Evolutionary conservation across 2,113 vertebrate species (phyloP).

Genomic region (Craseonycteris thonglongyai): DNA sequence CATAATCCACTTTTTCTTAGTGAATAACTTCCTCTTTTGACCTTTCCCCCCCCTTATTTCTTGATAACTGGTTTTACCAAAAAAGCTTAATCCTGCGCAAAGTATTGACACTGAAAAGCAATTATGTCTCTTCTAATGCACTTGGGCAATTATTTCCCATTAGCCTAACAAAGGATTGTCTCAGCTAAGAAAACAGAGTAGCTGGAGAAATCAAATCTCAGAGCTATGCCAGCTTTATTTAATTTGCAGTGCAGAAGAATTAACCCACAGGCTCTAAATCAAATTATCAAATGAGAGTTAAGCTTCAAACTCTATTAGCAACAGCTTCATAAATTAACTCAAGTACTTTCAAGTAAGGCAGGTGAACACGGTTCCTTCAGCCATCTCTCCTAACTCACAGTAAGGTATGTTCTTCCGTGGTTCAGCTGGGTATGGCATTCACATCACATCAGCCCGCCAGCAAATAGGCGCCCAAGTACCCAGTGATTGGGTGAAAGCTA

Average conservation of each 20-base stretch:
- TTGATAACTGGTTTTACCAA: background rate
- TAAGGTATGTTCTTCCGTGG: background rate
- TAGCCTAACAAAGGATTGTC: constrained; percentile 44
- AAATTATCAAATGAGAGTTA: background rate
- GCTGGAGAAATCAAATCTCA: constrained; percentile 3
- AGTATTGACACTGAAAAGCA: constrained; percentile 30
- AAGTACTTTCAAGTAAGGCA: background rate
- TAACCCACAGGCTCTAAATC: background rate
- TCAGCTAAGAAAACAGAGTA: constrained; percentile 30
- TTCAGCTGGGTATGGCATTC: background rate
- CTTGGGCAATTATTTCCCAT: constrained; percentile 22
- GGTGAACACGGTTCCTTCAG: background rate
- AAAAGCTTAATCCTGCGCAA: background rate
- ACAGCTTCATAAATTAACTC: background rate
- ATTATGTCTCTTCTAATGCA: constrained; percentile 11
- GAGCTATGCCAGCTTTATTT: background rate
- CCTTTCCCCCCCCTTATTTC: background rate
- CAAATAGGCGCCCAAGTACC: background rate
- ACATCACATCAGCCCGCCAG: background rate
- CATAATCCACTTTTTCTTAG: background rate
- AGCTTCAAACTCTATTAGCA: background rate
- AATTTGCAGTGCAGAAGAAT: background rate
- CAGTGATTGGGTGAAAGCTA: background rate
- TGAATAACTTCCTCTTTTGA: background rate
- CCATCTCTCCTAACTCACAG: background rate